phyloP scores from a whole-genome alignment of 1,140 invertebrate species.

The Oppia nitens region DNA sequence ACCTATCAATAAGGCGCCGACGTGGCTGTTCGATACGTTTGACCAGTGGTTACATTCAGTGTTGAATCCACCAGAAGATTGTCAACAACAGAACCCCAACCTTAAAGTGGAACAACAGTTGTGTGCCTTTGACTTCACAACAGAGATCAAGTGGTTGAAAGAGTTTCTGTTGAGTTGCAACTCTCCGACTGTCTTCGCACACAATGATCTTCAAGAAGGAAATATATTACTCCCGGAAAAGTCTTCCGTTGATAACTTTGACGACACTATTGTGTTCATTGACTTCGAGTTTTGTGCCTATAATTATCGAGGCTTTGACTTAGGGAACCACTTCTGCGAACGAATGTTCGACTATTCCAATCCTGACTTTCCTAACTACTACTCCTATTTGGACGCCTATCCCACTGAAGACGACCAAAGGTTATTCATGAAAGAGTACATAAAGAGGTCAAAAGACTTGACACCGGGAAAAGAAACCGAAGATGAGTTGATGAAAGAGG shows the following conservation, averaged over 20 bases:
- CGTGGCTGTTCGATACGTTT: slow-evolving; percentile 80
- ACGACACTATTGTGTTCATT: slow-evolving; percentile 43
- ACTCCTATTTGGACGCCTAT: slow-evolving; percentile 43
- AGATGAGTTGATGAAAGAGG: slow-evolving; percentile 46
- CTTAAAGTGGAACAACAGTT: slow-evolving; percentile 20
- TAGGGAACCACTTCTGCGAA: slow-evolving; percentile 91
- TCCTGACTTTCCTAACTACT: slow-evolving; percentile 56
- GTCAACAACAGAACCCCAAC: slow-evolving; percentile 5
- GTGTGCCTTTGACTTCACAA: slow-evolving; percentile 36
- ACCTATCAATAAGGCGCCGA: slow-evolving; percentile 80
- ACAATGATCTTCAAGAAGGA: slow-evolving; percentile 95
- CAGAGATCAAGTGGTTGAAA: slow-evolving; percentile 46
- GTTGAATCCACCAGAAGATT: slow-evolving; percentile 14
- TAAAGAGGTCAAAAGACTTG: slow-evolving; percentile 18
- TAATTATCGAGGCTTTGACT: slow-evolving; percentile 58
- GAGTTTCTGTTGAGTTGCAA: slow-evolving; percentile 26
- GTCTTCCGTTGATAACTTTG: slow-evolving; percentile 29
- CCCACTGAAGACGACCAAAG: slow-evolving; percentile 62
- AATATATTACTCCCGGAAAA: slow-evolving; percentile 31
- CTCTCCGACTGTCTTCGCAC: slow-evolving; percentile 86
- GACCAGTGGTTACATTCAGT: slow-evolving; percentile 10
- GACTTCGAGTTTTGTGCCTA: slow-evolving; percentile 56
- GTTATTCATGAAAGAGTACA: slow-evolving; percentile 23
- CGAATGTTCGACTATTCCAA: slow-evolving; percentile 82
- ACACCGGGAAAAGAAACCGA: slow-evolving; percentile 28